These are phyloP conservation scores for Tonatia bakeri DNA, from an alignment of 2,113 vertebrate genomes.

Conservation along the genomic window DNA sequence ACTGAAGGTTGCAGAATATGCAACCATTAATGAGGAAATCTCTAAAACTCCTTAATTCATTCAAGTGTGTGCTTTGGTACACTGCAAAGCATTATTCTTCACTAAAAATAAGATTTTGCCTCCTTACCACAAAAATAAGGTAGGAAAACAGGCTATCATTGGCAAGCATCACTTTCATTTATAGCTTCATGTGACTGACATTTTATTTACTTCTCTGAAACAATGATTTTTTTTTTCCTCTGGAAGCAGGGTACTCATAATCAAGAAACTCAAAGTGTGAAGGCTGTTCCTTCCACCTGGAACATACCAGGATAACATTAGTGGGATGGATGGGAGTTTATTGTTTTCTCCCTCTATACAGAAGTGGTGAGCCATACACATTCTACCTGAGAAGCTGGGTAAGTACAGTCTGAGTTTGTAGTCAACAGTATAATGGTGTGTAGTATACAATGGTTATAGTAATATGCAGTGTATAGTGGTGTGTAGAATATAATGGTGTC, in stretches of 20 bases:
- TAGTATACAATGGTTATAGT: background rate
- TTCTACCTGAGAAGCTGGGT: background rate
- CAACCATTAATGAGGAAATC: background rate
- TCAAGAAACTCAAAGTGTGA: background rate
- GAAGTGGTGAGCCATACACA: background rate
- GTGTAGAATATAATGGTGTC: background rate
- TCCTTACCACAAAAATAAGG: background rate
- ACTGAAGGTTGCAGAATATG: background rate
- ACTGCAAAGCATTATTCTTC: background rate
- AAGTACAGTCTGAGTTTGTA: background rate
- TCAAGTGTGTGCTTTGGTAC: background rate
- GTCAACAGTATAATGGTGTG: background rate
- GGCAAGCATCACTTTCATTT: background rate
- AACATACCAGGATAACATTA: background rate
- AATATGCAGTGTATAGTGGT: background rate
- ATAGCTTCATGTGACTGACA: background rate
- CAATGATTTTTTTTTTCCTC: background rate
- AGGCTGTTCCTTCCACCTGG: background rate
- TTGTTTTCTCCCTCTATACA: background rate
- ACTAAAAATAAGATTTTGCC: background rate
- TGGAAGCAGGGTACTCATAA: background rate
- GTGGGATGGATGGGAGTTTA: background rate
- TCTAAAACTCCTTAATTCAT: background rate
- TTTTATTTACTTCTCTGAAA: background rate
- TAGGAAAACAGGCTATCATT: background rate